These are phyloP conservation scores for Penelope pileata DNA, from an alignment of 2,113 vertebrate genomes.

Conservation along the genomic window DNA sequence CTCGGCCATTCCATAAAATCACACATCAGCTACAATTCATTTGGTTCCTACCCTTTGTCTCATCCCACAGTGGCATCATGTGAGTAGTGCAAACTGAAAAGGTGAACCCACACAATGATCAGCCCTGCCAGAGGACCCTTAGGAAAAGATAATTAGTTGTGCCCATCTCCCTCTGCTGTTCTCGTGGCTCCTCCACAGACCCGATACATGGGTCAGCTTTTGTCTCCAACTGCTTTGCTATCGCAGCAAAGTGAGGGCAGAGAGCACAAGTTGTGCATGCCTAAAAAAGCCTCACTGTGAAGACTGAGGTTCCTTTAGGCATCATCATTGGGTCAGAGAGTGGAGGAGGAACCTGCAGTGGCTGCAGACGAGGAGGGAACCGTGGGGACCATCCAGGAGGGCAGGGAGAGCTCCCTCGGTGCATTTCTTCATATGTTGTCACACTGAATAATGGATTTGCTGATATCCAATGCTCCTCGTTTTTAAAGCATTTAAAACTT, in stretches of 20 bases:
- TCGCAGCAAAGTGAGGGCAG: not conserved
- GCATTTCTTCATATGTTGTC: not conserved
- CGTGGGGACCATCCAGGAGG: not conserved
- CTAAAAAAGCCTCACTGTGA: not conserved
- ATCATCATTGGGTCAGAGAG: not conserved
- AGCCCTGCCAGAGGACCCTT: not conserved
- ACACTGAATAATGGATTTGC: not conserved
- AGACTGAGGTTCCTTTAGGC: not conserved
- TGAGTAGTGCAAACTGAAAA: not conserved
- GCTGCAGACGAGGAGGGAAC: not conserved
- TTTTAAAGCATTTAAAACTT: not conserved
- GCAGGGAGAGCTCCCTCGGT: not conserved
- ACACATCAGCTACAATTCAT: fast-evolving
- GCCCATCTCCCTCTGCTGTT: not conserved
- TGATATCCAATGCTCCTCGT: not conserved
- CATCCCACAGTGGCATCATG: fast-evolving
- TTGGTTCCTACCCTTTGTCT: not conserved
- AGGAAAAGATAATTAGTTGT: not conserved
- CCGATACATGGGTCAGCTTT: not conserved
- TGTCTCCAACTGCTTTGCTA: not conserved
- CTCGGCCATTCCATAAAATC: not conserved
- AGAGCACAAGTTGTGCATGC: fast-evolving
- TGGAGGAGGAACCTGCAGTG: not conserved
- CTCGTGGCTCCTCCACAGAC: not conserved
- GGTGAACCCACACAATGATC: fast-evolving